Evolutionary conservation across 1,140 invertebrate species (phyloP), one percentile per base, ranked within the genome.

Genomic region (Anoplophora glabripennis): DNA sequence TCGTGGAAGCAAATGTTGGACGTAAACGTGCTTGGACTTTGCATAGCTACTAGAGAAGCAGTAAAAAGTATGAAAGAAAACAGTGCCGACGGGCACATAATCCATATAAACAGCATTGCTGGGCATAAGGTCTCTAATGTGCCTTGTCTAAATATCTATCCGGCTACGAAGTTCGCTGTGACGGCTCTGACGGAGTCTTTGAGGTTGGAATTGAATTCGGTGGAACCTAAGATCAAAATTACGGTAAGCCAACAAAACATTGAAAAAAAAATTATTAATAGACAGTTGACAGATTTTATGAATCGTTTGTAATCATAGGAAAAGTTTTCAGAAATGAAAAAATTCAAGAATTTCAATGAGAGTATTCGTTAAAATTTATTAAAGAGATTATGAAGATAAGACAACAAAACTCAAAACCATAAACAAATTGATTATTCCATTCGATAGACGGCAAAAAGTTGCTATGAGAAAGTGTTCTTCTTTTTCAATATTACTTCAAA

Each of bases 81-180:
- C 21, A 48, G 57, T 15, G 49, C 57, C 14, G 36, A 47, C 21
- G 59, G 59, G 10, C 59, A 61, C 11, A 51, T 57, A 17, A 61
- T 61, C 11, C 34, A 57, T 33, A 61, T 61, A 36, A 61, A 61
- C 42, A 76, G 75, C 35, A 40, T 75, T 0, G 67, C 70, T 0
- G 75, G 67, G 3, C 72, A 75, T 8, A 56, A 37, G n/a, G 15
- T 40, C 0, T 4, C 10, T 34, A 18, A 28, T 18, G 3, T 45
- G 11, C 59, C 64, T 9, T 55, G 46, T 34, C 34, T 65, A 47
- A 77, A 75, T 63, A 53, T 79, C n/a, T 85, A 85, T 71, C 71
- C 78, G 17, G 77, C 79, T 9, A 79, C 77, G 11, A 86, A 86
- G 68, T 79, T 77, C 68, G 81, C 79, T 9, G 77, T 80, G 3